phyloP scores from a whole-genome alignment of 2,113 vertebrate species.

The Narcine bancroftii region DNA sequence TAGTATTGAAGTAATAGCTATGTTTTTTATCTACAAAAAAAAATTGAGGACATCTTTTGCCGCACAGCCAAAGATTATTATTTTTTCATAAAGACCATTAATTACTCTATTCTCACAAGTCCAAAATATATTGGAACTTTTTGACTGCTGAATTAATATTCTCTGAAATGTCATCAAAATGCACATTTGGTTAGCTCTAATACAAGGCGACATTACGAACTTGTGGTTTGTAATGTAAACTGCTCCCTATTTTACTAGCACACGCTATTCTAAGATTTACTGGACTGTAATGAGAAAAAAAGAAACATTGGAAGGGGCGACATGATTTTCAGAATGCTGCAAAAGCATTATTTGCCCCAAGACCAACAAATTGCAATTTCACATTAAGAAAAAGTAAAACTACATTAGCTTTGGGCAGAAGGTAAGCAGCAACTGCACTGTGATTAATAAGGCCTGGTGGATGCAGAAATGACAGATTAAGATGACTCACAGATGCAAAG shows the following conservation, averaged over 20 bases:
- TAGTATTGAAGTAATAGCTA: neutral
- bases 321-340: conserved; percentile 45
- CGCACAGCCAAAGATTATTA: neutral
- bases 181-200: conserved; percentile 57
- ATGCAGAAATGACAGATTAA: neutral
- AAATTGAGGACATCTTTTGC: neutral
- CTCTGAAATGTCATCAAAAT: conserved; percentile 51
- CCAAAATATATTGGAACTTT: neutral
- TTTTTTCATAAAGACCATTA: neutral
- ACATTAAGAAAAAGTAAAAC: neutral
- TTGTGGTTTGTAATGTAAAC: conserved; percentile 59
- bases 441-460: neutral
- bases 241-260: conserved; percentile 63
- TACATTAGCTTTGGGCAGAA: neutral
- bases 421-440: neutral
- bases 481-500: neutral
- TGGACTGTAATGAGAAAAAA: conserved; percentile 58
- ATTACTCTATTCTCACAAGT: neutral
- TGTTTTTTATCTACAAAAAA: neutral
- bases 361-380: neutral
- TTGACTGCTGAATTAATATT: conserved; percentile 52
- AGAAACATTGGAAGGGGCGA: conserved; percentile 55
- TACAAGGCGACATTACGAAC: conserved; percentile 59
- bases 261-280: conserved; percentile 54
- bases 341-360: neutral